Conservation (phyloP, 2,113 vertebrate species). For the Mobula birostris region DNA sequence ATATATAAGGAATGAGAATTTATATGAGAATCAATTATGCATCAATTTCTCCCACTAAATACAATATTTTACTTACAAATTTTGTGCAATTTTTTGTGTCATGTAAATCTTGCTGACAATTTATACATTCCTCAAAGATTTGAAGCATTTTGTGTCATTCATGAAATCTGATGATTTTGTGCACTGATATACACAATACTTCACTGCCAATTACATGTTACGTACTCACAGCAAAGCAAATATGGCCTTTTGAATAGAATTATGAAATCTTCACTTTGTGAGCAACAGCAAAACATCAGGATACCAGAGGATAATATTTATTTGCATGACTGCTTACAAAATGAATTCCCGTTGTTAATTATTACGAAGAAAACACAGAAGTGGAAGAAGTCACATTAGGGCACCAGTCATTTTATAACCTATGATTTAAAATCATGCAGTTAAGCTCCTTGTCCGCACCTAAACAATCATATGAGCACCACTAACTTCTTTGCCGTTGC, state of each 20-base stretch:
- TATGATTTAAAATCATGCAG: neutral
- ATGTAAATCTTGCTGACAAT: too few relatives aligned
- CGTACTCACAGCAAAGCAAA: neutral
- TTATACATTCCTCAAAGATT: neutral
- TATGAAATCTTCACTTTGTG: neutral
- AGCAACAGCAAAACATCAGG: neutral
- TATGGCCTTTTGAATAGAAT: neutral
- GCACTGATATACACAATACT: neutral
- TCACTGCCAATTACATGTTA: neutral
- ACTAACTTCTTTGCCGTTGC: neutral
- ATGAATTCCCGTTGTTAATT: neutral
- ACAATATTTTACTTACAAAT: too few relatives aligned
- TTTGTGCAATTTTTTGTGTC: too few relatives aligned
- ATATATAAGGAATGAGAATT: neutral
- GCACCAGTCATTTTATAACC: neutral
- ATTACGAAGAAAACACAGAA: neutral
- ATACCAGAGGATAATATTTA: neutral
- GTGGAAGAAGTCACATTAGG: neutral
- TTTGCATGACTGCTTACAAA: neutral
- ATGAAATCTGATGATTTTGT: neutral
- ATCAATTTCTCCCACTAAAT: neutral
- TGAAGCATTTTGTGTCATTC: neutral
- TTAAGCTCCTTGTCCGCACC: neutral
- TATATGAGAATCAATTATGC: neutral
- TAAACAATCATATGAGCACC: neutral